Conservation (phyloP, 2,888 invertebrate genomes). For the Melipona bicolor region DNA sequence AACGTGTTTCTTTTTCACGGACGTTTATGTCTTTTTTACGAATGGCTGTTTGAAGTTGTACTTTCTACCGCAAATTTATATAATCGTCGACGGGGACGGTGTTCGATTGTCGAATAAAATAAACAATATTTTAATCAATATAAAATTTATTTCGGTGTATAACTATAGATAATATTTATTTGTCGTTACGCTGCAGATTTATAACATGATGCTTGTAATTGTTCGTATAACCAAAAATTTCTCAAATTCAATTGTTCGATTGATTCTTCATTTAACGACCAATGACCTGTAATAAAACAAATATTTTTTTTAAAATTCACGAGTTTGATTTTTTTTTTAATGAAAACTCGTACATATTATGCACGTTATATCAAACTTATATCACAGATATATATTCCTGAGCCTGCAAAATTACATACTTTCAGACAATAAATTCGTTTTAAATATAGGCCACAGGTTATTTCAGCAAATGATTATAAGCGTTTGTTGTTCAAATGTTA, state of each 20-base stretch:
- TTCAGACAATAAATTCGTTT: too few species aligned
- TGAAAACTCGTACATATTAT: too few species aligned
- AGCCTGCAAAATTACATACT: too few species aligned
- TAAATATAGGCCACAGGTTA: too few species aligned
- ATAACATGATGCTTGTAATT: neutral
- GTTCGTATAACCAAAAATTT: neutral
- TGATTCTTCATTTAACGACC: neutral
- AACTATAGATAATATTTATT: neutral
- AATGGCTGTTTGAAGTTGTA: too few species aligned
- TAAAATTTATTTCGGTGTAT: neutral
- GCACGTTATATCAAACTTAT: too few species aligned
- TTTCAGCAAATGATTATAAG: neutral
- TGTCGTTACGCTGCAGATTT: neutral
- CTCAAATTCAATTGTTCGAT: neutral
- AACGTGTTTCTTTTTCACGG: too few species aligned
- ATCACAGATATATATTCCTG: too few species aligned
- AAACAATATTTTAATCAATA: neutral
- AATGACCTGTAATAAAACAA: constrained; percentile 28
- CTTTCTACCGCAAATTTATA: too few species aligned
- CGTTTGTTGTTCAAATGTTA: neutral
- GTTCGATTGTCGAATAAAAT: neutral
- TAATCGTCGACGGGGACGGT: too few species aligned
- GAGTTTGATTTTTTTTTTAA: too few species aligned
- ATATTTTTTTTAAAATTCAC: neutral
- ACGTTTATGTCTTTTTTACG: too few species aligned